These are phyloP conservation scores for Lethrus apterus DNA, from an alignment of 1,140 invertebrate species.

Conservation along the genomic window DNA sequence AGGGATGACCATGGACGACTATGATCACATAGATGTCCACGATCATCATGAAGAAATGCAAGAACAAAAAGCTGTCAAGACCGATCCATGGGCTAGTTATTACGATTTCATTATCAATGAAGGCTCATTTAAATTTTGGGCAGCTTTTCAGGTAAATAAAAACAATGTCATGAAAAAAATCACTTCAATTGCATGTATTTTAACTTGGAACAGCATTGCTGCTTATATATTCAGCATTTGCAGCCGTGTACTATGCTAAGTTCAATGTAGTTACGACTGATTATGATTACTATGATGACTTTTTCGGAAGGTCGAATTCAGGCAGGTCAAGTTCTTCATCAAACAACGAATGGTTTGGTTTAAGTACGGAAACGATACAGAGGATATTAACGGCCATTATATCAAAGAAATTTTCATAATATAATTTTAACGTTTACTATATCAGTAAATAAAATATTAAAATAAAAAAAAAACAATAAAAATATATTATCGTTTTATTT, in stretches of 20 bases:
- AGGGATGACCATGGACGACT: no score
- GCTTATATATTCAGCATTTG: constrained; percentile 72
- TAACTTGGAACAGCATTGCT: constrained; percentile 69
- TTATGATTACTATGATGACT: constrained; percentile 58
- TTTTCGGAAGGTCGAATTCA: constrained; percentile 41
- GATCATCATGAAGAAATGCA: constrained; percentile 36
- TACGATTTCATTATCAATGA: constrained; percentile 80
- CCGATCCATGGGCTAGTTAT: constrained; percentile 65
- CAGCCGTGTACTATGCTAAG: constrained; percentile 78
- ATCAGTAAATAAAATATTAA: no score
- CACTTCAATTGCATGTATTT: no score
- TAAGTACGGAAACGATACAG: constrained; percentile 36
- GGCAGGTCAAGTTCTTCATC: constrained; percentile 23
- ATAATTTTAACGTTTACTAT: no score
- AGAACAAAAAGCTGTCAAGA: constrained; percentile 42
- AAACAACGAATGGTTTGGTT: constrained; percentile 32
- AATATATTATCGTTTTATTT: no score
- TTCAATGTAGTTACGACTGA: constrained; percentile 69
- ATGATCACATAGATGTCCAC: constrained; percentile 22
- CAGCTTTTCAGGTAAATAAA: constrained; percentile 63
- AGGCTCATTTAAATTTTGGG: constrained; percentile 81
- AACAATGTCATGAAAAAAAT: no score
- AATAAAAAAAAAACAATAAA: no score
- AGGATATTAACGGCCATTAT: constrained; percentile 39
- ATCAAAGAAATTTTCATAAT: constrained; percentile 38